Conservation (phyloP, 1,140 invertebrate species). For the Cardiocondyla obscurior region DNA sequence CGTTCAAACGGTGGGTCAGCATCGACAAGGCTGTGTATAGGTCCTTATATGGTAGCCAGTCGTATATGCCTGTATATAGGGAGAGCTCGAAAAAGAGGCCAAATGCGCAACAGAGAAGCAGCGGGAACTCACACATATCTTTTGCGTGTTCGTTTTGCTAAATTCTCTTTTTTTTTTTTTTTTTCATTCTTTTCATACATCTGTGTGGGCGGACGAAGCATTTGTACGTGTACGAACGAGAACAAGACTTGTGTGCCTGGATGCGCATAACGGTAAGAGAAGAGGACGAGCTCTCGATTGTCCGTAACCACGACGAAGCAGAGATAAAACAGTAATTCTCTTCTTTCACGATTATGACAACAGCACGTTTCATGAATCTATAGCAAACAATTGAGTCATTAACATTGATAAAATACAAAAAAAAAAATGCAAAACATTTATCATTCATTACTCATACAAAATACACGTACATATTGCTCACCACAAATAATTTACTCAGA, state of each 20-base stretch:
- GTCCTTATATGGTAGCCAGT: conserved; percentile 73
- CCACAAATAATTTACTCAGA: neutral
- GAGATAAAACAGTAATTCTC: conserved; percentile 9
- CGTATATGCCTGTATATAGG: conserved; percentile 69
- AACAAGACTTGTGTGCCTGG: neutral
- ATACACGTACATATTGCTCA: neutral
- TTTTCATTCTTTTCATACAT: conserved; percentile 16
- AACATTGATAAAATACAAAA: neutral
- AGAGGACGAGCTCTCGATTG: conserved; percentile 53
- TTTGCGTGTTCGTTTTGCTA: conserved; percentile 50
- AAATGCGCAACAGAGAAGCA: conserved; percentile 61
- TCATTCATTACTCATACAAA: neutral
- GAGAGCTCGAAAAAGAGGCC: conserved; percentile 72
- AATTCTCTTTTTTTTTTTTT: conserved; percentile 39
- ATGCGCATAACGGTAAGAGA: conserved; percentile 64
- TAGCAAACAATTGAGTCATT: neutral
- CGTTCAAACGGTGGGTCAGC: conserved; percentile 71
- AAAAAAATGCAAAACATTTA: neutral
- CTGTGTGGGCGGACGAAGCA: conserved; percentile 37
- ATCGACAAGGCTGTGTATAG: conserved; percentile 72
- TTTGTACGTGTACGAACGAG: neutral
- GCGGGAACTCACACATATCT: conserved; percentile 48
- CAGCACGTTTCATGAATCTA: neutral
- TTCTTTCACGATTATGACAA: conserved; percentile 9
- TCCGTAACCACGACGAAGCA: neutral